Percentiles rank a stretch among this genome's conserved stretches.
phyloP scores from a whole-genome alignment of 1,140 invertebrate genomes.

The Calephelis virginiensis region DNA sequence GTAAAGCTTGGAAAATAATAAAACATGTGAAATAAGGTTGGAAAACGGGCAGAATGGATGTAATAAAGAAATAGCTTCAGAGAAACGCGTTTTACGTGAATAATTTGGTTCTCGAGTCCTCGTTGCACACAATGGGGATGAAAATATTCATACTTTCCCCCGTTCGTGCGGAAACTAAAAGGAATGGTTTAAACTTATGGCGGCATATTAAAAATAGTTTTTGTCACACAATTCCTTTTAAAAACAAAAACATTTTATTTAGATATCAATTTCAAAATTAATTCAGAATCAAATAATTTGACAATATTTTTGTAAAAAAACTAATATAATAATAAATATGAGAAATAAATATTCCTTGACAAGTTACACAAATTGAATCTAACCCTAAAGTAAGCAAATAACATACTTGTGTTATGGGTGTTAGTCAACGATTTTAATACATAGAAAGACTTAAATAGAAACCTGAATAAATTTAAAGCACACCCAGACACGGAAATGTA shows the following conservation, averaged over 20 bases:
- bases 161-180: conserved; percentile 27
- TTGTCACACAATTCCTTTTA: background rate
- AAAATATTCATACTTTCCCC: conserved; percentile 38
- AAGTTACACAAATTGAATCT: too few species aligned
- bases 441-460: too few species aligned
- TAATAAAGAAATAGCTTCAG: conserved; percentile 61
- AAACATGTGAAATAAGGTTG: conserved; percentile 53
- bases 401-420: too few species aligned
- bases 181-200: conserved; percentile 25
- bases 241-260: background rate
- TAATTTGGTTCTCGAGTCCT: conserved; percentile 49
- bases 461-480: too few species aligned
- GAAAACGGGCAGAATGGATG: conserved; percentile 47
- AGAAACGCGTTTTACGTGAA: conserved; percentile 51
- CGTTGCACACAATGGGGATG: conserved; percentile 36
- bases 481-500: too few species aligned
- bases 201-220: conserved; percentile 7
- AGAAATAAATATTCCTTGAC: too few species aligned
- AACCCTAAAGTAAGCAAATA: too few species aligned
- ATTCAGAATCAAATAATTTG: background rate
- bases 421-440: too few species aligned
- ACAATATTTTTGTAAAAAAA: too few species aligned
- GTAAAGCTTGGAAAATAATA: conserved; percentile 46
- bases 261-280: too few species aligned
- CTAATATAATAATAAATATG: too few species aligned